Conservation (phyloP, 2,888 invertebrate genomes). For the Tetranychus truncatus region DNA sequence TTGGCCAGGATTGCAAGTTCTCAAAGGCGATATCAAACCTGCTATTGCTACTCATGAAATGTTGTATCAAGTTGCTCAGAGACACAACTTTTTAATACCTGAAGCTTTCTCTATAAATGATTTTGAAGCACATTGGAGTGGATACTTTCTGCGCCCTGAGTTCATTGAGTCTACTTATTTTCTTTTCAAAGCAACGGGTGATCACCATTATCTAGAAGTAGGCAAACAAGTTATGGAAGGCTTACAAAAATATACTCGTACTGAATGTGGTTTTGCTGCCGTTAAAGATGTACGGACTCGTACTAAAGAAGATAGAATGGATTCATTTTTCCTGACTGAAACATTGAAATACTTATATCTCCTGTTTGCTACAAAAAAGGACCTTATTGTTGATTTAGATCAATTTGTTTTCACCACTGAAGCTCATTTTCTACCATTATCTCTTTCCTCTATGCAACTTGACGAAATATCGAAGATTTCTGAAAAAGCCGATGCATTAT, state of each 20-base stretch:
- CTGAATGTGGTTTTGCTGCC: conserved; percentile 91
- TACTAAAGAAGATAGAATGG: conserved; percentile 80
- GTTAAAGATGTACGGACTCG: conserved; percentile 84
- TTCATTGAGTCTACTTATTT: conserved; percentile 97
- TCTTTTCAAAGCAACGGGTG: conserved; percentile 76
- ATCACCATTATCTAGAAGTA: conserved; percentile 82
- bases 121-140: conserved; percentile 95
- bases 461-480: not conserved
- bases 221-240: conserved; percentile 72
- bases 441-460: conserved; percentile 39
- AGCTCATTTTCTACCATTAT: conserved; percentile 80
- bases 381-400: conserved; percentile 59
- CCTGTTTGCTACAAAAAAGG: conserved; percentile 69
- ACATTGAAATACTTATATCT: conserved; percentile 92
- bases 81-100: conserved; percentile 79
- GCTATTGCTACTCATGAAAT: conserved; percentile 99
- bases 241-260: conserved; percentile 70
- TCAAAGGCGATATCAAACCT: conserved; percentile 76
- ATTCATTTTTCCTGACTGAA: conserved; percentile 90
- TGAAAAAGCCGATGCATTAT: not conserved
- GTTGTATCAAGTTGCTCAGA: conserved; percentile 92
- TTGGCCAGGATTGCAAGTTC: conserved; percentile 86
- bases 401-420: conserved; percentile 81
- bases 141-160: conserved; percentile 87
- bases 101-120: conserved; percentile 89